Conservation (phyloP, 2,113 vertebrate species). For the Verasper variegatus region DNA sequence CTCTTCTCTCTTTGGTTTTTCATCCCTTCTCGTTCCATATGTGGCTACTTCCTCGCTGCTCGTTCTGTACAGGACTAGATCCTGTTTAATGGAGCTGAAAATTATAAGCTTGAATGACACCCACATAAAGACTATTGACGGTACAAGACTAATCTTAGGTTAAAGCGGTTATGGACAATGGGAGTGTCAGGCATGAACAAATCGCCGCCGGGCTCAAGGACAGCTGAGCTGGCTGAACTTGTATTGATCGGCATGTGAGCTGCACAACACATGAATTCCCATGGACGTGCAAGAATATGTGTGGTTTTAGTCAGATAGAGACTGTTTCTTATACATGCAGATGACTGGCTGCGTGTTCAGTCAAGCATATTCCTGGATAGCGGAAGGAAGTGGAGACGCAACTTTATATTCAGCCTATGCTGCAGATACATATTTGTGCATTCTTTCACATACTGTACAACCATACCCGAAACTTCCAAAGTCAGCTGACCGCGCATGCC, state of each 20-base stretch:
- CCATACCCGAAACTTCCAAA: too few relatives aligned
- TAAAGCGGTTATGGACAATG: constrained; percentile 58
- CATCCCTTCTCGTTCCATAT: not conserved
- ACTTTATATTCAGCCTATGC: too few relatives aligned
- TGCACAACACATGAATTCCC: constrained; percentile 23
- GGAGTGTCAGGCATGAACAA: constrained; percentile 31
- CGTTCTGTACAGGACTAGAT: constrained; percentile 10
- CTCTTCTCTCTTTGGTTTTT: not conserved
- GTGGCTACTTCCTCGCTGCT: not conserved
- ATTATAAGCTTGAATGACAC: constrained; percentile 52
- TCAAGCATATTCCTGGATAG: too few relatives aligned
- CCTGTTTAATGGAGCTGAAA: constrained; percentile 32
- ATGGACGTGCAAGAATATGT: constrained; percentile 33
- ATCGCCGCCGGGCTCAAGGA: constrained; percentile 47
- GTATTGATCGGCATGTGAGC: constrained; percentile 56
- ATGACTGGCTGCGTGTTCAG: not conserved
- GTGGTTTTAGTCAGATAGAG: not conserved
- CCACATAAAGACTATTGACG: constrained; percentile 63
- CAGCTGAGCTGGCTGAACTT: constrained; percentile 64
- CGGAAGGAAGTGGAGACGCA: too few relatives aligned
- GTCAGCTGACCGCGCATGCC: too few relatives aligned
- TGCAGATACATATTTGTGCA: too few relatives aligned
- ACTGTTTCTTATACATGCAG: not conserved
- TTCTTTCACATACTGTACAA: too few relatives aligned
- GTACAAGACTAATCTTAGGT: constrained; percentile 59